Evolutionary conservation across 2,113 vertebrate genomes (phyloP).

Genomic region (Neogale vison): DNA sequence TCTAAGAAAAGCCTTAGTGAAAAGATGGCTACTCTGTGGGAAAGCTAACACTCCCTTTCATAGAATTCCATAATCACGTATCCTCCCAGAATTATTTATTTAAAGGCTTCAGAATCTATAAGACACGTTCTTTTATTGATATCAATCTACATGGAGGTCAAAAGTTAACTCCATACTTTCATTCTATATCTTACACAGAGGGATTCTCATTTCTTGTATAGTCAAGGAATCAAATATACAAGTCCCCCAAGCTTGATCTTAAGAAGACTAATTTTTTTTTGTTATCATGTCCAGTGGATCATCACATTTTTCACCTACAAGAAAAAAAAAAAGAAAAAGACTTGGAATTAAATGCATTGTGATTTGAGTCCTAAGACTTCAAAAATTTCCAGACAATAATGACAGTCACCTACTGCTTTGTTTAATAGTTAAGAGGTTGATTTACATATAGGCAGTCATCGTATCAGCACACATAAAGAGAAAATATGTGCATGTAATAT

Average conservation of each 20-base stretch:
- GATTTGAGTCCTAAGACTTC: conserved; percentile 25
- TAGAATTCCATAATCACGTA: conserved; percentile 8
- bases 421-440: conserved; percentile 34
- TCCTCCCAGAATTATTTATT: not conserved
- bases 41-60: not conserved
- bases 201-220: not conserved
- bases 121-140: not conserved
- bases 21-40: not conserved
- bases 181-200: not conserved
- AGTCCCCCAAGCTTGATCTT: not conserved
- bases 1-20: conserved; percentile 48
- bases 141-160: not conserved
- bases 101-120: conserved; percentile 25
- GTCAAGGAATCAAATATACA: not conserved
- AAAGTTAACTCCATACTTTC: not conserved
- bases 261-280: not conserved
- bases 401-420: conserved; percentile 35
- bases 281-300: not conserved
- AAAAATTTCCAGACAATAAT: conserved; percentile 53
- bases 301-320: not conserved
- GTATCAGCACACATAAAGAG: conserved; percentile 50
- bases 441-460: conserved; percentile 47
- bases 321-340: not conserved
- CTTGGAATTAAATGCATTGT: conserved; percentile 40
- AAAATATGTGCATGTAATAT: conserved; percentile 45